Percentiles rank a stretch among this genome's conserved stretches.
These are phyloP conservation scores for Drosophila ficusphila DNA, from an alignment of 1,140 invertebrate genomes.

Conservation along the genomic window DNA sequence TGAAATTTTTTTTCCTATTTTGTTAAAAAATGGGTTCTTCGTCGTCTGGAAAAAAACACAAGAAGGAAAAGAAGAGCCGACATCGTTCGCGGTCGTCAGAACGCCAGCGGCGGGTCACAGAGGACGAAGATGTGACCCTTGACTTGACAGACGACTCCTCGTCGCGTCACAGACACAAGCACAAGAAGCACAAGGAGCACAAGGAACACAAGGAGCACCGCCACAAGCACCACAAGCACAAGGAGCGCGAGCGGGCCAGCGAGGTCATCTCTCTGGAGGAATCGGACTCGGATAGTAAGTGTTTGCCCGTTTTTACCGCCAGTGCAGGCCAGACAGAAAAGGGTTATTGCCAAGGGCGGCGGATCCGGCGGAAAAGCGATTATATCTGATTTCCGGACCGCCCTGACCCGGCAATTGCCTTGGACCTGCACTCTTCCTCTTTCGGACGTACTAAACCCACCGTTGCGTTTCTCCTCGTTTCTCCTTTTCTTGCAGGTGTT, in stretches of 20 bases:
- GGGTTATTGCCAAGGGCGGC: slow-evolving; percentile 46
- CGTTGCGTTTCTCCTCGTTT: slow-evolving; percentile 41
- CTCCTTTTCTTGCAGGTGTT: slow-evolving; percentile 46
- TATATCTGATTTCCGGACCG: slow-evolving; percentile 30
- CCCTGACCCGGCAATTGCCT: slow-evolving; percentile 29
- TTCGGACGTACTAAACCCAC: slow-evolving; percentile 47
- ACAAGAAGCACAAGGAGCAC: slow-evolving; percentile 50
- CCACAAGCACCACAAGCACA: slow-evolving; percentile 71
- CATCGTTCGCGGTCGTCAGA: slow-evolving; percentile 67
- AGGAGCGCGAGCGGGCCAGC: slow-evolving; percentile 56
- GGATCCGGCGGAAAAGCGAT: slow-evolving; percentile 56
- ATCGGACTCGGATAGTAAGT: slow-evolving; percentile 76
- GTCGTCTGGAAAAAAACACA: slow-evolving; percentile 83
- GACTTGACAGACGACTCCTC: slow-evolving; percentile 63
- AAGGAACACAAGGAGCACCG: slow-evolving; percentile 61
- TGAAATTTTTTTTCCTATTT: slow-evolving; percentile 28
- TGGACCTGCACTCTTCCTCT: slow-evolving; percentile 48
- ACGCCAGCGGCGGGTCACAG: slow-evolving; percentile 28
- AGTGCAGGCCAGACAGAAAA: slow-evolving; percentile 54
- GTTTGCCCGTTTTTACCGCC: not conserved
- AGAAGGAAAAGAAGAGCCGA: slow-evolving; percentile 82
- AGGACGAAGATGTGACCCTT: slow-evolving; percentile 59
- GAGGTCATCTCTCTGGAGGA: slow-evolving; percentile 77
- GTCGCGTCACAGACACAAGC: slow-evolving; percentile 62
- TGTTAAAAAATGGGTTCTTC: slow-evolving; percentile 70